phyloP scores from a whole-genome alignment of 2,797 vertebrate species.

The Poeciliopsis presidionis region DNA sequence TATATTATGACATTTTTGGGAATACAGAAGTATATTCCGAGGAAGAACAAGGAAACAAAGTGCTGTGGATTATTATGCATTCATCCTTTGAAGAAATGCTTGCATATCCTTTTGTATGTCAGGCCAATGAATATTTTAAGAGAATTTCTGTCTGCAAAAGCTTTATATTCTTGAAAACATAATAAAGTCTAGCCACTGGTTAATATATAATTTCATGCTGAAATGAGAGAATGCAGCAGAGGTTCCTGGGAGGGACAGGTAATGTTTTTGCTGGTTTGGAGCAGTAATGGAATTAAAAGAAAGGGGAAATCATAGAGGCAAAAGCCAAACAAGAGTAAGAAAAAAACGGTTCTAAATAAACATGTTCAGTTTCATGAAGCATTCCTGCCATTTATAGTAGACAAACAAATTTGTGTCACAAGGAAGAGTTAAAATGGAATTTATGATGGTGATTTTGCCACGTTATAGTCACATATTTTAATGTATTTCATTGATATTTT shows the following conservation, averaged over 20 bases:
- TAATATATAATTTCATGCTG: constrained; percentile 50
- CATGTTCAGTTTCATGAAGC: background rate
- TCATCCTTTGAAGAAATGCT: constrained; percentile 43
- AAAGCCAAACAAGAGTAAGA: background rate
- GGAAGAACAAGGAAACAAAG: constrained; percentile 29
- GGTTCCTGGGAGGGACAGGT: constrained; percentile 25
- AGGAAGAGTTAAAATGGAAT: background rate
- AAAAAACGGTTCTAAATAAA: background rate
- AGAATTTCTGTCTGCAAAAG: constrained; percentile 19
- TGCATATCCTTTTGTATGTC: constrained; percentile 6
- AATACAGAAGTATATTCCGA: constrained; percentile 29
- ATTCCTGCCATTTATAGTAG: background rate
- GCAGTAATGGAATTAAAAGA: constrained; percentile 7
- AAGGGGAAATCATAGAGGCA: constrained; percentile 9
- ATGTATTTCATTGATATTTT: background rate
- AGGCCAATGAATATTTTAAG: constrained; percentile 13
- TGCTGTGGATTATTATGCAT: constrained; percentile 53
- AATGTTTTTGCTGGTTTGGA: constrained; percentile 40
- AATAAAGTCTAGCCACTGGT: constrained; percentile 37
- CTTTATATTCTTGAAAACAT: constrained; percentile 39
- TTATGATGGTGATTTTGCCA: background rate
- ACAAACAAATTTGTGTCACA: background rate
- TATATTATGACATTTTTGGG: constrained; percentile 35
- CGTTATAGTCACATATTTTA: background rate
- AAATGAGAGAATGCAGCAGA: constrained; percentile 40